These are phyloP conservation scores for Motacilla alba DNA, from an alignment of 2,113 vertebrate genomes.

Conservation along the genomic window DNA sequence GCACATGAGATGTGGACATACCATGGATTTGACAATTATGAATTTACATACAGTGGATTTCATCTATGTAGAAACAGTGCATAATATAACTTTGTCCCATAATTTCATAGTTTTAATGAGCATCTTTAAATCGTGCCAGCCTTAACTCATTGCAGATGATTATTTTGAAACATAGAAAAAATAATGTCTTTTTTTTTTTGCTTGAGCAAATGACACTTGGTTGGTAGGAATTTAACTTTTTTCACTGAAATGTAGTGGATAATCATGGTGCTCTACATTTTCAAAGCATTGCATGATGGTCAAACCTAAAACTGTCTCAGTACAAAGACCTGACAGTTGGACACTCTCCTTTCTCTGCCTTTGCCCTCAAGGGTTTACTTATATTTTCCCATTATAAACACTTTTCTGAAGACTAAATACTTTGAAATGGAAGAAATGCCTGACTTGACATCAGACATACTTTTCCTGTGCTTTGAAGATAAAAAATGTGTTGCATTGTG, in stretches of 20 bases:
- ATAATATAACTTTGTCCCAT: background rate
- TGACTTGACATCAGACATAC: background rate
- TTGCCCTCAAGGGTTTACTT: background rate
- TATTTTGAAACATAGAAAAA: background rate
- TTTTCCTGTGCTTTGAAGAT: conserved; percentile 44
- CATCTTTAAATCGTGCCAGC: background rate
- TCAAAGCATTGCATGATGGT: background rate
- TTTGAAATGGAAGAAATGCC: background rate
- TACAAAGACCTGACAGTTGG: background rate
- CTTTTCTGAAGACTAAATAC: background rate
- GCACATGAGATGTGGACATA: background rate
- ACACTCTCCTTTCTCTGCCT: background rate
- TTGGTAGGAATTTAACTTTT: background rate
- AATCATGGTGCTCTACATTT: background rate
- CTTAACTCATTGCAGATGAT: background rate
- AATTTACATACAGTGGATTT: background rate
- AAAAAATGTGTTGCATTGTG: background rate
- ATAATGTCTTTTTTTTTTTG: background rate
- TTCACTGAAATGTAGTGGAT: background rate
- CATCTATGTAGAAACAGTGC: background rate
- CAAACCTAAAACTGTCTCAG: background rate
- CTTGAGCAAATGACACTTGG: background rate
- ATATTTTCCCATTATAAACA: background rate
- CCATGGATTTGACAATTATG: background rate
- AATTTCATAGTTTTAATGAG: background rate